These are phyloP conservation scores for Tamias sibiricus DNA, from an alignment of 2,113 vertebrate genomes.

Conservation along the genomic window DNA sequence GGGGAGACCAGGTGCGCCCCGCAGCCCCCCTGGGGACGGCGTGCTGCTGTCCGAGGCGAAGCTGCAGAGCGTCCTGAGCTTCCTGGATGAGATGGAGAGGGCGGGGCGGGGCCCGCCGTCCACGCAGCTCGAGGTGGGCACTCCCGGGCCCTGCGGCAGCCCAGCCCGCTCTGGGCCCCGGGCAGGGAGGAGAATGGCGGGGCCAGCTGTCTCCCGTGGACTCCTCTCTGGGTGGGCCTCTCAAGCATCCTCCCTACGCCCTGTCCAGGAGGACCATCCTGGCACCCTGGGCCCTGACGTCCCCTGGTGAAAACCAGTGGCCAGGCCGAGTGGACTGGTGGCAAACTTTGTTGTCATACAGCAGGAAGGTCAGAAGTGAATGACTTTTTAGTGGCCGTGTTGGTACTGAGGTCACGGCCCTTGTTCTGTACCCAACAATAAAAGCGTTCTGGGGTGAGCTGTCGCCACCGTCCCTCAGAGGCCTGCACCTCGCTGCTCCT, in stretches of 20 bases:
- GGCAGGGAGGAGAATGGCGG: neutral
- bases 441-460: rapidly evolving
- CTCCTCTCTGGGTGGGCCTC: neutral
- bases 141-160: neutral
- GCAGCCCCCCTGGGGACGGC: constrained; percentile 85
- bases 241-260: neutral
- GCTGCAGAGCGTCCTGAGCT: constrained; percentile 96
- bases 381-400: neutral
- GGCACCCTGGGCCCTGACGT: neutral
- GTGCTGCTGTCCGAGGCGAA: constrained; percentile 96
- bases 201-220: neutral
- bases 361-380: neutral
- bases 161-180: neutral
- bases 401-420: neutral
- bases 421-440: neutral
- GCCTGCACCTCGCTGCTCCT: rapidly evolving
- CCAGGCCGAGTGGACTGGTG: neutral
- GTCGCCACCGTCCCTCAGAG: neutral
- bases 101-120: constrained; percentile 91
- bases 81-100: constrained; percentile 97
- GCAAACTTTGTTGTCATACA: neutral
- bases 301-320: no score
- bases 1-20: constrained; percentile 88
- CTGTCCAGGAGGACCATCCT: no score
- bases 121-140: constrained; percentile 88